Conservation (phyloP, 64 coral and sea anemone species). For the Actinia equina region DNA sequence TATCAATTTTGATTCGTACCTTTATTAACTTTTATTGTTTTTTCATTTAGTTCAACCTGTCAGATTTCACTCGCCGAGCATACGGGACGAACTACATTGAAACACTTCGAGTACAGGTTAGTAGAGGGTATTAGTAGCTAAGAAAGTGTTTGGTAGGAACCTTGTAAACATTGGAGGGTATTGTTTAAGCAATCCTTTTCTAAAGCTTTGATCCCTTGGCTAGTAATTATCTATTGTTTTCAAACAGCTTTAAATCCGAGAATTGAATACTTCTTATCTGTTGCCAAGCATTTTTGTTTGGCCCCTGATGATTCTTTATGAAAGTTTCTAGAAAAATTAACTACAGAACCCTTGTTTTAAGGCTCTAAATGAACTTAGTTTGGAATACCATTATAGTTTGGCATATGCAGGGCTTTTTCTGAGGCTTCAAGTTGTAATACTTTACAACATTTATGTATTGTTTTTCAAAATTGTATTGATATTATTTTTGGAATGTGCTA, state of each 20-base stretch:
- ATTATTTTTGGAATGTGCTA: too few species aligned
- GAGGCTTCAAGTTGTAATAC: too few species aligned
- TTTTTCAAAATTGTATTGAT: too few species aligned
- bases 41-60: slow-evolving; percentile 86
- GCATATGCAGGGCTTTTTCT: too few species aligned
- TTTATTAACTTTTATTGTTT: slow-evolving; percentile 23
- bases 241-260: background rate
- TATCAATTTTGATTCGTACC: background rate
- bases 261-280: background rate
- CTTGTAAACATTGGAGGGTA: slow-evolving; percentile 13
- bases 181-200: background rate
- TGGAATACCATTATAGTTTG: too few species aligned
- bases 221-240: slow-evolving; percentile 6
- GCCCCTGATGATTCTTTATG: background rate
- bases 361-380: too few species aligned
- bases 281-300: background rate
- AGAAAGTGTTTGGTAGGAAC: background rate
- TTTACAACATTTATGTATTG: too few species aligned
- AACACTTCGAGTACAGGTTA: slow-evolving; percentile 97
- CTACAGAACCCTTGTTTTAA: background rate
- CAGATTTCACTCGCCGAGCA: slow-evolving; percentile 96
- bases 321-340: background rate
- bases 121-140: slow-evolving; percentile 2
- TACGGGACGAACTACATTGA: slow-evolving; percentile 99
- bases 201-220: background rate